Conservation (phyloP, 2,797 vertebrate species). For the Synaphobranchus kaupii region DNA sequence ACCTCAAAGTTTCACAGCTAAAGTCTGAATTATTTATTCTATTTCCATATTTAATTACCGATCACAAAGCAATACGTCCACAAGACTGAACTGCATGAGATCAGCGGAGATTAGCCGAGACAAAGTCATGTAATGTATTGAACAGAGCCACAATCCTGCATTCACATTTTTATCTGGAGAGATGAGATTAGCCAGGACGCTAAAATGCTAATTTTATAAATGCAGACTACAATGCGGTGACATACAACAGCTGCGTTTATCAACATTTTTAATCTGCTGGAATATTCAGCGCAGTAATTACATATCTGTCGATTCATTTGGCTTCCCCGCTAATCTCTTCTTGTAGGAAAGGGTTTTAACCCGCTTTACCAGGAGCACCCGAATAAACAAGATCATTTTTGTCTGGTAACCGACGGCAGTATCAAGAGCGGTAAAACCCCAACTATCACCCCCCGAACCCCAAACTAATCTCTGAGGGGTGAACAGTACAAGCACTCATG, state of each 20-base stretch:
- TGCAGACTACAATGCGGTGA: not conserved
- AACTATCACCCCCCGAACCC: too few species aligned
- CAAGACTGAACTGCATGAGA: not conserved
- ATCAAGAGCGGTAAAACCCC: too few species aligned
- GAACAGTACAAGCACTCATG: too few species aligned
- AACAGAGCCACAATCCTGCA: not conserved
- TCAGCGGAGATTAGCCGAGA: not conserved
- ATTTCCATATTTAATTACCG: not conserved
- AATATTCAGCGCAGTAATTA: not conserved
- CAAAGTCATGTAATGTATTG: not conserved
- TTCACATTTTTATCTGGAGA: not conserved
- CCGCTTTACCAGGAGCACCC: not conserved
- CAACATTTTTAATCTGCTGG: too few species aligned
- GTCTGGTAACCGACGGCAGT: too few species aligned
- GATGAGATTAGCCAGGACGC: not conserved
- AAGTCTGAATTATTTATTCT: too few species aligned
- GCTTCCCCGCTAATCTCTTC: not conserved
- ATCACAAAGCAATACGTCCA: not conserved
- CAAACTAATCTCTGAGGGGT: too few species aligned
- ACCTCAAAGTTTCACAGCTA: too few species aligned
- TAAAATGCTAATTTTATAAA: not conserved
- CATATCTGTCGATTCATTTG: not conserved
- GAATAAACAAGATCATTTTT: not conserved
- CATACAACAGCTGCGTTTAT: not conserved
- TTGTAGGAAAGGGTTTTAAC: not conserved